Percentiles rank a stretch among this genome's conserved stretches.
Conservation (phyloP, 2,797 vertebrate species). For the Liasis olivaceus region DNA sequence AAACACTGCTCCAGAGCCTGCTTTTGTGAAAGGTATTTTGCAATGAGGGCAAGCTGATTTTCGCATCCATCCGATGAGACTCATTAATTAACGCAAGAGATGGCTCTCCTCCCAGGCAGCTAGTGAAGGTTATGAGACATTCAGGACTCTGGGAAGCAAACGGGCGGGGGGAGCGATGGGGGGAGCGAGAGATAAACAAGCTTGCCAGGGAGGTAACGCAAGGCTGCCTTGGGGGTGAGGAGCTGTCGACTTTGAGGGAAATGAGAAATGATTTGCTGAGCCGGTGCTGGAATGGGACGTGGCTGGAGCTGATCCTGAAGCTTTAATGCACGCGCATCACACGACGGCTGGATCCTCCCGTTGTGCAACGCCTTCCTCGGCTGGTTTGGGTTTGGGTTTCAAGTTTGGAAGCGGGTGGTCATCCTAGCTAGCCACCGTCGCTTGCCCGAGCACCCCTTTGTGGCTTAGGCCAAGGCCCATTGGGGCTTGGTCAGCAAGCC, state of each 20-base stretch:
- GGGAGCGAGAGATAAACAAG: not conserved
- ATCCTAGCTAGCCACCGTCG: too few relatives aligned
- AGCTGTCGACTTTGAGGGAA: not conserved
- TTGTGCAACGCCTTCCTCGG: too few relatives aligned
- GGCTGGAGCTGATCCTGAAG: accelerated
- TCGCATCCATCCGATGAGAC: not conserved
- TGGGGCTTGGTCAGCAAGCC: too few relatives aligned
- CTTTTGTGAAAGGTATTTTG: not conserved
- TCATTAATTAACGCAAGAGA: not conserved
- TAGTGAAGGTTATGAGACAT: not conserved
- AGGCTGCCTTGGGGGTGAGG: not conserved
- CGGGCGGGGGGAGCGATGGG: not conserved
- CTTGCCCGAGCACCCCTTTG: too few relatives aligned
- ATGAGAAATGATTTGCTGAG: not conserved
- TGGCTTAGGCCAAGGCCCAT: too few relatives aligned
- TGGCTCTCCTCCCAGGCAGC: not conserved
- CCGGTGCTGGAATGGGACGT: not conserved
- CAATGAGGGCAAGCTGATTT: not conserved
- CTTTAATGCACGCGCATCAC: not conserved
- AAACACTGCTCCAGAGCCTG: not conserved
- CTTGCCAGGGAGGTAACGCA: not conserved
- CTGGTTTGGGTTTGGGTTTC: too few relatives aligned
- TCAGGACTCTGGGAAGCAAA: not conserved
- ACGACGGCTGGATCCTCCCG: not conserved
- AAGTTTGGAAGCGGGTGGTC: too few relatives aligned